phyloP scores from a whole-genome alignment of 2,113 vertebrate genomes.

The Carollia perspicillata region DNA sequence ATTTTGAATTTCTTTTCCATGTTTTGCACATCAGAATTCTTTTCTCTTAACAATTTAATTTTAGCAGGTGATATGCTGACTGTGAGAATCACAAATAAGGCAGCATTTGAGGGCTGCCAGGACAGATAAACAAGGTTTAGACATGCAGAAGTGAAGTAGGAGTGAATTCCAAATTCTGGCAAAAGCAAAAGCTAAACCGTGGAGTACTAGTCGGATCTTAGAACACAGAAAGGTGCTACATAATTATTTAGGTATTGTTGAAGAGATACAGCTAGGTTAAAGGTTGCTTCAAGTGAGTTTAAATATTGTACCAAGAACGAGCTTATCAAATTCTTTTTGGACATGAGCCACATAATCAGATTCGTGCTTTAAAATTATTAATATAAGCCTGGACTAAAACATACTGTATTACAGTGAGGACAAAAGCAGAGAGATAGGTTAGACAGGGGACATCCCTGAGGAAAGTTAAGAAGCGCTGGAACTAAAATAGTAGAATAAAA shows the following conservation, averaged over 20 bases:
- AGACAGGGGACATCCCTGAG: not conserved
- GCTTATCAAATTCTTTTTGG: not conserved
- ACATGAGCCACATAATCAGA: not conserved
- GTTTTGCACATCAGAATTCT: not conserved
- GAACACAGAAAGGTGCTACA: not conserved
- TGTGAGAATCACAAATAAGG: not conserved
- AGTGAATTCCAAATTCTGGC: not conserved
- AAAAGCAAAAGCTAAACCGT: not conserved
- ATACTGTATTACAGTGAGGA: not conserved
- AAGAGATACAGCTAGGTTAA: not conserved
- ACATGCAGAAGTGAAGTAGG: not conserved
- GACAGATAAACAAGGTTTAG: not conserved
- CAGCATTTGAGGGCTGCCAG: not conserved
- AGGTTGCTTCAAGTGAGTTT: not conserved
- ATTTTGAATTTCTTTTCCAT: not conserved
- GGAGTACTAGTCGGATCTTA: not conserved
- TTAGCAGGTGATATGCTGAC: not conserved
- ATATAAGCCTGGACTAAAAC: not conserved
- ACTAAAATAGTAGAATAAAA: not conserved
- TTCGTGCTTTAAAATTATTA: not conserved
- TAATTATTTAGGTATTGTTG: not conserved
- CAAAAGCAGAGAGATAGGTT: not conserved
- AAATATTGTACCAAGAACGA: not conserved
- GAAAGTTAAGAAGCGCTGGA: not conserved
- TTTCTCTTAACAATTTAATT: not conserved